Conservation (phyloP, 2,888 invertebrate genomes). For the Ophion ellenae region DNA sequence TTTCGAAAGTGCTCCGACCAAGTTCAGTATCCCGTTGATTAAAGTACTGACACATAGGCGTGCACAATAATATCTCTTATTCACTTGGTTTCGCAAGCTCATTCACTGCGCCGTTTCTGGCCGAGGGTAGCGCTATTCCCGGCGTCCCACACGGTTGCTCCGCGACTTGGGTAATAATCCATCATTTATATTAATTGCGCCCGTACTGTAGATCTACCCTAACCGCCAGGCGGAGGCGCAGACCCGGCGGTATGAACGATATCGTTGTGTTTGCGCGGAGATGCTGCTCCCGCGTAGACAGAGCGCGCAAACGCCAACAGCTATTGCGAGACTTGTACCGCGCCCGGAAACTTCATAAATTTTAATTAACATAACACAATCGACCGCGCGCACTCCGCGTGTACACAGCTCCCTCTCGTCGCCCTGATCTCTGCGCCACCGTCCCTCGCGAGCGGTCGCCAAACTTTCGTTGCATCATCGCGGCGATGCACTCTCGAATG, state of each 20-base stretch:
- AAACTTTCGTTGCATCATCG: conserved; percentile 29
- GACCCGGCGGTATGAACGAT: conserved; percentile 76
- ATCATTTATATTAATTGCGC: conserved; percentile 82
- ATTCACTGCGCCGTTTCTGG: conserved; percentile 69
- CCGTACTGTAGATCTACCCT: conserved; percentile 72
- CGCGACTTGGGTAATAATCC: conserved; percentile 75
- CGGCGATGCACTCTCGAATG: background rate
- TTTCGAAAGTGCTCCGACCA: conserved; percentile 47
- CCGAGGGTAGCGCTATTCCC: conserved; percentile 54
- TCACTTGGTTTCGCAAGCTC: conserved; percentile 60
- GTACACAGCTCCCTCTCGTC: too few species aligned
- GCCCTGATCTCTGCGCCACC: background rate
- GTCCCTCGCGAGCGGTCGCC: conserved; percentile 1
- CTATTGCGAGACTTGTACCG: conserved; percentile 63
- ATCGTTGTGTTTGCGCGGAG: conserved; percentile 76
- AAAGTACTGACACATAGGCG: conserved; percentile 32
- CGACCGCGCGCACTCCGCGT: conserved; percentile 65
- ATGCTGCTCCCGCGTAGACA: conserved; percentile 55
- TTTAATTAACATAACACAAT: conserved; percentile 81
- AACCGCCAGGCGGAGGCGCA: conserved; percentile 59
- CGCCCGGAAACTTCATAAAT: conserved; percentile 79
- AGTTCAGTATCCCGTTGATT: conserved; percentile 42
- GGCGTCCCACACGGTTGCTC: conserved; percentile 67
- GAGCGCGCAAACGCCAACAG: conserved; percentile 57
- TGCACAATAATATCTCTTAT: conserved; percentile 54